Evolutionary conservation across 2,797 vertebrate genomes (phyloP), one percentile per base, ranked within the genome.

Genomic region (Sphenopsis melanotis): DNA sequence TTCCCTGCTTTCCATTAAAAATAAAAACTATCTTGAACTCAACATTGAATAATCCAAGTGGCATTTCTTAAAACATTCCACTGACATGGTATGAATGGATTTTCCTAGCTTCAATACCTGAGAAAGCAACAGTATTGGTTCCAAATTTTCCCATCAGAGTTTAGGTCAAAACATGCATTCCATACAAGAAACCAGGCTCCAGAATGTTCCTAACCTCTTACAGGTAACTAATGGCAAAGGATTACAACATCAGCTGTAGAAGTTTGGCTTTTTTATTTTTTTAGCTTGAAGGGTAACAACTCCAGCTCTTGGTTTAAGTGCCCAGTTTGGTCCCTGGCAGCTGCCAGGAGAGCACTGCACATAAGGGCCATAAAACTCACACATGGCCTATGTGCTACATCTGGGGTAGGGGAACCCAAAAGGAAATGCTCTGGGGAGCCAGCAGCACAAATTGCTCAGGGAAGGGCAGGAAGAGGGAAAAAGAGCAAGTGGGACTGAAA

Each of bases 351-450:
- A 11, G 8, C 5, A 15, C 36, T 52, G 56, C 11, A 18, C 0
- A 0, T 13, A 42, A 52, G 16, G 52, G 32, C 39, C n/a, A 16
- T 42, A 65, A 79, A 84, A 74, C 20, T 65, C 61, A 26, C 19
- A 3, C 2, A 9, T 0, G 2, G 34, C 29, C 61, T 68, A 23
- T 19, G 61, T 3, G 1, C 19, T 41, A n/a, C 4, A 14, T 5
- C 70, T 79, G 47, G 30, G 34, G 6, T 2, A n/a, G 46, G 11
- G 30, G 20, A 81, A 76, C 30, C 11, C 4, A 6, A 82, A 53
- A 57, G 11, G 34, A 75, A 74, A 56, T 41, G 34, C n/a, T 77
- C 14, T 36, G 32, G 18, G 76, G 44, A 85, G 15, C 26, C 46
- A 42, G 34, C 27, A 47, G n/a, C 39, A 76, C n/a, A n/a, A 52